Conservation (phyloP, 2,888 invertebrate species). For the Neoscelio sp. region DNA sequence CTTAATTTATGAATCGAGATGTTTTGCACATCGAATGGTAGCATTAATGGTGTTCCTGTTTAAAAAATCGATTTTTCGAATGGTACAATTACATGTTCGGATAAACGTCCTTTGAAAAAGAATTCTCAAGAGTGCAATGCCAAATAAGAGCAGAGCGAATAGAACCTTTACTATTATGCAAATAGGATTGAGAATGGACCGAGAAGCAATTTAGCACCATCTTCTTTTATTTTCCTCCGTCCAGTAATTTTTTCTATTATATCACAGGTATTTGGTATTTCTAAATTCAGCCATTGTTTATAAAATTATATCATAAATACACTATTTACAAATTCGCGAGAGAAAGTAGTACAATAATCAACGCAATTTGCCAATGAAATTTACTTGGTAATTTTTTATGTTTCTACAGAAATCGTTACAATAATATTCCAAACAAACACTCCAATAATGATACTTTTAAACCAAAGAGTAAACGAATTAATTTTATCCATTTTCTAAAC, state of each 20-base stretch:
- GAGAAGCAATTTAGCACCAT: constrained; percentile 45
- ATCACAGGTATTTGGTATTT: constrained; percentile 25
- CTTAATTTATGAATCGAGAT: not conserved
- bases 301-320: no score
- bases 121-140: constrained; percentile 41
- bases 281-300: constrained; percentile 31
- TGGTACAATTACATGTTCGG: constrained; percentile 19
- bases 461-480: no score
- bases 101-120: constrained; percentile 37
- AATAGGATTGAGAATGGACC: constrained; percentile 40
- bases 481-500: constrained; percentile 29
- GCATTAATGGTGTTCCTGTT: constrained; percentile 26
- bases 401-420: no score
- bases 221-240: constrained; percentile 22
- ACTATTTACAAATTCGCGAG: not conserved
- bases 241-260: constrained; percentile 1
- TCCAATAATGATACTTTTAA: no score
- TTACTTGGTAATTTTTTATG: no score
- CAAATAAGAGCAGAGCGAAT: constrained; percentile 42
- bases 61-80: constrained; percentile 31
- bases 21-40: not conserved
- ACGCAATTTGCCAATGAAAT: no score
- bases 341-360: no score
- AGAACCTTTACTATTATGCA: constrained; percentile 44
- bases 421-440: no score